These are phyloP conservation scores for Coregonus ussuriensis DNA, from an alignment of 2,797 vertebrate species.

Conservation along the genomic window DNA sequence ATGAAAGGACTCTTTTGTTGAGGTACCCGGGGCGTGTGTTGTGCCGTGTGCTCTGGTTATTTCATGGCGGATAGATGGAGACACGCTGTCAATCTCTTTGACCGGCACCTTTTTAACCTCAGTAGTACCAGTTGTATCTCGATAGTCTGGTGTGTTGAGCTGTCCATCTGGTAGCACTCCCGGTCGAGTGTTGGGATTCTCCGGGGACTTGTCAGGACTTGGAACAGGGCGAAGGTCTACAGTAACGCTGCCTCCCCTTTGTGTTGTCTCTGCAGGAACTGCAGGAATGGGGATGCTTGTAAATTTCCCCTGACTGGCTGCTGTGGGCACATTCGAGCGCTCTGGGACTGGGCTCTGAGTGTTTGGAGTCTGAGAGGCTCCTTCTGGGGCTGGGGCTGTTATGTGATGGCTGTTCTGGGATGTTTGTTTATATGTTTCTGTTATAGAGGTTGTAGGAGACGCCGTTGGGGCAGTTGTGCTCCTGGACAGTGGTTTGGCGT, in stretches of 20 bases:
- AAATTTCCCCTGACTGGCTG: constrained; percentile 39
- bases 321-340: constrained; percentile 14
- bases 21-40: constrained; percentile 6
- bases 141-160: constrained; percentile 32
- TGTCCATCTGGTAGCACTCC: constrained; percentile 37
- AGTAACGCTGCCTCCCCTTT: constrained; percentile 14
- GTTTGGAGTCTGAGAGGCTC: constrained; percentile 19
- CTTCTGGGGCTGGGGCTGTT: constrained; percentile 5
- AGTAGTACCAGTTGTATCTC: constrained; percentile 11
- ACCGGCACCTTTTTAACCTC: constrained; percentile 22
- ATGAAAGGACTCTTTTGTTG: constrained; percentile 14
- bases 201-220: constrained; percentile 25
- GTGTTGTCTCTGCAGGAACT: constrained; percentile 38
- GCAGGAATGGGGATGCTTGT: constrained; percentile 39
- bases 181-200: constrained; percentile 23
- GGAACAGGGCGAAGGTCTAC: constrained; percentile 26
- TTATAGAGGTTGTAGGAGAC: constrained; percentile 48
- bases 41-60: constrained; percentile 21
- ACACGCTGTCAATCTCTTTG: constrained; percentile 25
- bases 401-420: constrained; percentile 22
- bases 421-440: constrained; percentile 29
- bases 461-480: constrained; percentile 32
- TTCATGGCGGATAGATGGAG: constrained; percentile 19
- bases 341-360: constrained; percentile 13
- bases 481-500: constrained; percentile 32